phyloP scores from a whole-genome alignment of 1,140 invertebrate species.

The Bombus vancouverensis region DNA sequence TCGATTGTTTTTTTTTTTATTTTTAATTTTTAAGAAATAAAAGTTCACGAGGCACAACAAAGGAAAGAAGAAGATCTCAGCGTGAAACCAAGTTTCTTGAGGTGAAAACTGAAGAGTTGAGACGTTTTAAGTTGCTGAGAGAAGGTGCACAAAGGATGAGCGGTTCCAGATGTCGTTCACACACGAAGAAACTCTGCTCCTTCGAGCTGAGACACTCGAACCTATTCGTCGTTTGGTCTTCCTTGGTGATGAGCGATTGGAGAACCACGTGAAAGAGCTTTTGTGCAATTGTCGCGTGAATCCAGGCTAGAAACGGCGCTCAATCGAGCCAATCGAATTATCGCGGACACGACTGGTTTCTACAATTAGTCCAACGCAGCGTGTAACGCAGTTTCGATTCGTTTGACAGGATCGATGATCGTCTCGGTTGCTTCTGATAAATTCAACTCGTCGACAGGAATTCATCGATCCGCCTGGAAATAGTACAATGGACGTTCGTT shows the following conservation, averaged over 20 bases:
- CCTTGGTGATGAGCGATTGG: neutral
- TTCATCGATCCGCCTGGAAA: neutral
- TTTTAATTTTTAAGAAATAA: neutral
- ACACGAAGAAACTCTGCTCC: neutral
- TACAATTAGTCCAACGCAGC: conserved; percentile 66
- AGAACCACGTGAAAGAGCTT: neutral
- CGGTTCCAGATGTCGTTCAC: neutral
- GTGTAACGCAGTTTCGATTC: conserved; percentile 56
- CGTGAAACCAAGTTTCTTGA: neutral
- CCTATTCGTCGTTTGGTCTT: neutral
- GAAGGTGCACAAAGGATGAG: neutral
- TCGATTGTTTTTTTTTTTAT: too few relatives aligned
- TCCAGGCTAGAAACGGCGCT: conserved; percentile 17
- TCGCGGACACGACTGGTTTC: conserved; percentile 46
- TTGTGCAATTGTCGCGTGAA: conserved; percentile 31
- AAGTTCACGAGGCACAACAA: neutral
- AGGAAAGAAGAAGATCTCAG: neutral
- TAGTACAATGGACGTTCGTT: neutral
- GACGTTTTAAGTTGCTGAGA: neutral
- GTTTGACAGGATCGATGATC: conserved; percentile 54
- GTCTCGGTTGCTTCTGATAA: conserved; percentile 63
- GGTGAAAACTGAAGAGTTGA: too few relatives aligned
- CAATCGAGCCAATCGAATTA: conserved; percentile 53
- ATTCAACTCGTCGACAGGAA: neutral
- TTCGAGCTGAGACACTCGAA: neutral